Conservation (phyloP, 1,140 invertebrate genomes). For the Drosophila dunni region DNA sequence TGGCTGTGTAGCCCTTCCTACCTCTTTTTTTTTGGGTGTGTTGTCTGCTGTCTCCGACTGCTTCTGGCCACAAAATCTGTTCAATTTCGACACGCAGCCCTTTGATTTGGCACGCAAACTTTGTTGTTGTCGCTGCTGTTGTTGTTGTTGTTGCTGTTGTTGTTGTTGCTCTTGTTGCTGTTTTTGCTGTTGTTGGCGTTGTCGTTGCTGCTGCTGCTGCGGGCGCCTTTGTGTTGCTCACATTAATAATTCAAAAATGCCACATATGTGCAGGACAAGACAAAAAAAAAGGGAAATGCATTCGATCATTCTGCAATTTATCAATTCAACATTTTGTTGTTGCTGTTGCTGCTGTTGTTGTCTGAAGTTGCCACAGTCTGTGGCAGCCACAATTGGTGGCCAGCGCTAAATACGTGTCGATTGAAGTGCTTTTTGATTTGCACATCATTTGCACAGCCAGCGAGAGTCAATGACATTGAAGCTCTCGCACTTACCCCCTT, state of each 20-base stretch:
- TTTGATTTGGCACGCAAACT: slow-evolving; percentile 62
- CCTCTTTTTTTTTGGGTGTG: slow-evolving; percentile 16
- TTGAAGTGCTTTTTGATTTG: slow-evolving; percentile 71
- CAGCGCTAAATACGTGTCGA: slow-evolving; percentile 78
- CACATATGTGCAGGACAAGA: slow-evolving; percentile 61
- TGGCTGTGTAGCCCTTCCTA: too few species aligned
- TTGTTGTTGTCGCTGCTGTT: slow-evolving; percentile 29
- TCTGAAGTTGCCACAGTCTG: slow-evolving; percentile 1
- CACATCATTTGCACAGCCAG: slow-evolving; percentile 37
- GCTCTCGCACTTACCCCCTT: slow-evolving; percentile 20
- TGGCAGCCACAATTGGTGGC: slow-evolving; percentile 39
- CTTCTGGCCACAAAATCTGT: slow-evolving; percentile 47
- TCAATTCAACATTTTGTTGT: slow-evolving; percentile 48
- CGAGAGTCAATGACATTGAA: slow-evolving; percentile 40
- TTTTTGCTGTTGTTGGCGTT: slow-evolving; percentile 33
- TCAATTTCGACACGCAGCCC: slow-evolving; percentile 68
- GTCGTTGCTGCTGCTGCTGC: slow-evolving; percentile 54
- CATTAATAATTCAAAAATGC: slow-evolving; percentile 80
- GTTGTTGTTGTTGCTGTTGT: slow-evolving; percentile 32
- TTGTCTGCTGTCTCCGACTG: slow-evolving; percentile 9
- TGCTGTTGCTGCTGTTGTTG: slow-evolving; percentile 4
- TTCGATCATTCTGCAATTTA: slow-evolving; percentile 80
- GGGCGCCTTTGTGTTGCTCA: slow-evolving; percentile 70
- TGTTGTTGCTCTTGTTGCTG: slow-evolving; percentile 29
- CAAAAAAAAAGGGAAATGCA: slow-evolving; percentile 33